Base-by-base conservation (phyloP, 2,797 vertebrate genomes). In the Loris lydekkerianus region DNA sequence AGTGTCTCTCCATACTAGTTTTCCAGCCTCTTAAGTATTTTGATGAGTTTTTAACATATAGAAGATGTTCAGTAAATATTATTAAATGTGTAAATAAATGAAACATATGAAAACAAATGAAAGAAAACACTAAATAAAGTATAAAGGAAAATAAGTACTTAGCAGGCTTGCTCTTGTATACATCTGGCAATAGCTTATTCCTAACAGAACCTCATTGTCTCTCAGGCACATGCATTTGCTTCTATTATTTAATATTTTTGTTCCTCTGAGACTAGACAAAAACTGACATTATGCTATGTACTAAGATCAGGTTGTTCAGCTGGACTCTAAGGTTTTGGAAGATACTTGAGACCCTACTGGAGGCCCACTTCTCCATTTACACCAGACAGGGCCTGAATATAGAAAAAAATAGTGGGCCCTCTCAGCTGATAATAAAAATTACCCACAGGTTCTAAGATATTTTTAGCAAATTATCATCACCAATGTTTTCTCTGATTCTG, bases 201-300 rank as follows among this genome's bases (percentile, higher is more conserved):
- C 58, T 69, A 76, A 85, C n/a, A 93, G 14, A 94, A 6, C 1
- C n/a, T 56, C 34, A 43, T 14, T 86, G 31, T 88, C 73, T 95
- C 20, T 75, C 61, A 77, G 1, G 56, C 53, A 46, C 25, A 77
- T 2, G 56, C 43, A 46, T 20, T 61, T 86, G 76, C 21, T 27
- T 65, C 25, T 58, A 70, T 91, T 82, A 53, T 17, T 61, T 40
- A 87, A 61, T 86, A 49, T 80, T 96, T 91, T 34, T 61, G 3
- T 67, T 73, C 27, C 85, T 89, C 31, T 87, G 34, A 93, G 49
- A 92, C 61, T 49, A 93, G 70, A 31, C 58, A 93, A 84, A n/a
- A 92, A 34, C 46, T 72, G 25, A 86, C 53, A 78, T 34, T 9
- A 34, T 67, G 21, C 25, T 92, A 83, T 93, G 20, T 23, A 14